These are phyloP conservation scores for Apostichopus californicus DNA, from an alignment of 35 echinoderm and acorn worm genomes.

Conservation along the genomic window DNA sequence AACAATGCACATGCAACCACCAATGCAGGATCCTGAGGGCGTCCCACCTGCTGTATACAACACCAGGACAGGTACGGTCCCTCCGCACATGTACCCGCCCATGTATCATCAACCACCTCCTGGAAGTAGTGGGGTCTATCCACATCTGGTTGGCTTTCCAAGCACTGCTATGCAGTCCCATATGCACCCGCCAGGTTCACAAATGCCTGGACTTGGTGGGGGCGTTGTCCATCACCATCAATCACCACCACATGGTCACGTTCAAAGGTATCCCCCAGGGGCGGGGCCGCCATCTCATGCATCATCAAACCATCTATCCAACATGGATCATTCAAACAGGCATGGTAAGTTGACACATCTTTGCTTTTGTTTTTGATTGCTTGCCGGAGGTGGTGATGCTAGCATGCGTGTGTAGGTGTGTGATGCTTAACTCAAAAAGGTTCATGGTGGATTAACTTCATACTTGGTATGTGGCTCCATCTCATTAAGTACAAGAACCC, in stretches of 20 bases:
- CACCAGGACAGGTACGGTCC: slow-evolving; percentile 62
- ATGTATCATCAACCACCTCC: slow-evolving; percentile 65
- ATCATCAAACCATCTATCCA: slow-evolving; percentile 63
- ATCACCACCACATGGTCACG: slow-evolving; percentile 62
- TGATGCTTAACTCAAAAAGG: too few species aligned
- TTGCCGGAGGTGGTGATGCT: too few species aligned
- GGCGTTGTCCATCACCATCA: slow-evolving; percentile 63
- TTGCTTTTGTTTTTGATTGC: too few species aligned
- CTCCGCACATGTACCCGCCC: slow-evolving; percentile 81
- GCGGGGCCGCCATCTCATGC: slow-evolving; percentile 49
- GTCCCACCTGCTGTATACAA: slow-evolving; percentile 70
- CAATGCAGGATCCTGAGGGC: slow-evolving; percentile 72
- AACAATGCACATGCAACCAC: slow-evolving; percentile 75
- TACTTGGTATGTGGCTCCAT: too few species aligned
- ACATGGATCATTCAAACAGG: slow-evolving; percentile 82
- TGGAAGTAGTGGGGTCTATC: slow-evolving; percentile 62
- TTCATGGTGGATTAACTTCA: too few species aligned
- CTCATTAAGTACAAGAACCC: too few species aligned
- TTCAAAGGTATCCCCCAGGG: slow-evolving; percentile 64
- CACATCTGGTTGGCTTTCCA: slow-evolving; percentile 74
- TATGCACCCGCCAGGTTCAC: slow-evolving; percentile 69
- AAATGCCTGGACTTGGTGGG: slow-evolving; percentile 48
- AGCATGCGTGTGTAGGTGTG: too few species aligned
- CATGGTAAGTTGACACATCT: slow-evolving; percentile 56
- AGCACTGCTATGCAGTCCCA: slow-evolving; percentile 70